Percentiles rank a stretch among this genome's conserved stretches.
These are phyloP conservation scores for Clunio marinus DNA, from an alignment of 2,888 invertebrate species.

Conservation along the genomic window DNA sequence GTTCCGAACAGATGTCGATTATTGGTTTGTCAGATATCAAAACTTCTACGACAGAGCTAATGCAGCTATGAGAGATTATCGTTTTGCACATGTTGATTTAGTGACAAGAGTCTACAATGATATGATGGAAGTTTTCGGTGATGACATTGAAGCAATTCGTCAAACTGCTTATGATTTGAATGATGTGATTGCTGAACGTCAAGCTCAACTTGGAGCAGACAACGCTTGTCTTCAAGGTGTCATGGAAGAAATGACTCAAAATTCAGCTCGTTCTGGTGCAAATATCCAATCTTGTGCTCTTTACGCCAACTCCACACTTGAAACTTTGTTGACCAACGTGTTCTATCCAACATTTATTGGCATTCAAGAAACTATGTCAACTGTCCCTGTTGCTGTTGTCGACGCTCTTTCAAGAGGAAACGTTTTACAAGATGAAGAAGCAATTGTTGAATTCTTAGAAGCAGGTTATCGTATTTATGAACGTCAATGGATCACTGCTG, in stretches of 20 bases:
- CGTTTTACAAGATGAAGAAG: constrained; percentile 26
- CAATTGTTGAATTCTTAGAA: constrained; percentile 24
- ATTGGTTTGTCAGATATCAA: background rate
- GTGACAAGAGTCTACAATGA: background rate
- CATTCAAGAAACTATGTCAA: constrained; percentile 4
- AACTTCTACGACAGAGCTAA: background rate
- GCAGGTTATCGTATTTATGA: background rate
- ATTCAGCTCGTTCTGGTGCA: background rate
- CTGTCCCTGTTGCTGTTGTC: background rate
- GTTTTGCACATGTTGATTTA: constrained; percentile 7
- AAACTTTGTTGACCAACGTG: background rate
- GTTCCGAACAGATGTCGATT: constrained; percentile 5
- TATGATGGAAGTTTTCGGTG: constrained; percentile 24
- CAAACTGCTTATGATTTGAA: background rate
- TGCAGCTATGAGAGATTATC: background rate
- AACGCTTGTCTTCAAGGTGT: constrained; percentile 1
- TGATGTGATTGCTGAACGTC: background rate
- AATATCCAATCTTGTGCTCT: background rate
- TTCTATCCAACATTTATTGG: constrained; percentile 31
- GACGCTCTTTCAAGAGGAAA: constrained; percentile 29
- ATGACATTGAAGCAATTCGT: constrained; percentile 8
- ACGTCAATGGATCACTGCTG: constrained; percentile 22
- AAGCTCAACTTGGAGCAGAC: background rate
- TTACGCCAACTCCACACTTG: constrained; percentile 11
- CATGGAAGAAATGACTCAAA: background rate